Percentiles rank a stretch among this genome's conserved stretches.
Evolutionary conservation across 23 tunicate genomes (phyloP).

Genomic region (Corella eumyota): DNA sequence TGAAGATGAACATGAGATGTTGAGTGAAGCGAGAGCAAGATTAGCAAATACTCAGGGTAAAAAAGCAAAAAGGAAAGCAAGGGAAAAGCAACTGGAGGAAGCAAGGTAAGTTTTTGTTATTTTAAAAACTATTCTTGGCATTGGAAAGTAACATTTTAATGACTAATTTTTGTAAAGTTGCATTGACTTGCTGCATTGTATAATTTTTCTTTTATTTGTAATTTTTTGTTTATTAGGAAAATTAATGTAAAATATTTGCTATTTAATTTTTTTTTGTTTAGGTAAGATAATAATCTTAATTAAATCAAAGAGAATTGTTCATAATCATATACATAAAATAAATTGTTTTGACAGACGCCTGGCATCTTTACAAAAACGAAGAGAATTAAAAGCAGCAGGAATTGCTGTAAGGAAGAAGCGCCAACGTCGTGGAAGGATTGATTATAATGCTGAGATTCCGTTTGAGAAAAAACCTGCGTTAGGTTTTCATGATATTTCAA

Average conservation of each 20-base stretch:
- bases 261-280: too few relatives aligned
- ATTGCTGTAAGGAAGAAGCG: slow-evolving; percentile 53
- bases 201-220: too few relatives aligned
- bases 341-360: slow-evolving; percentile 39
- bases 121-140: too few relatives aligned
- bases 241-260: too few relatives aligned
- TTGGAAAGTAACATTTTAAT: too few relatives aligned
- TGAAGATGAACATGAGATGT: slow-evolving; percentile 96
- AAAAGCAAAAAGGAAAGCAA: slow-evolving; percentile 94
- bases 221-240: too few relatives aligned
- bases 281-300: too few relatives aligned
- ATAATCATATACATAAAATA: too few relatives aligned
- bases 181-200: too few relatives aligned
- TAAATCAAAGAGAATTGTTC: too few relatives aligned
- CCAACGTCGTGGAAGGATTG: slow-evolving; percentile 64
- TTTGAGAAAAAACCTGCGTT: slow-evolving; percentile 79
- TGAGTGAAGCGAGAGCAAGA: slow-evolving; percentile 91
- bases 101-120: slow-evolving; percentile 33
- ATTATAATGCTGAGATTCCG: slow-evolving; percentile 98
- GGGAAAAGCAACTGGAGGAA: slow-evolving; percentile 98
- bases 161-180: too few relatives aligned
- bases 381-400: slow-evolving; percentile 97
- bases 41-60: slow-evolving; percentile 99
- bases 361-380: slow-evolving; percentile 88
- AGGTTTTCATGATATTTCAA: slow-evolving; percentile 76